Conservation (phyloP, 2,797 vertebrate genomes). For the Orestias chungarensis region DNA sequence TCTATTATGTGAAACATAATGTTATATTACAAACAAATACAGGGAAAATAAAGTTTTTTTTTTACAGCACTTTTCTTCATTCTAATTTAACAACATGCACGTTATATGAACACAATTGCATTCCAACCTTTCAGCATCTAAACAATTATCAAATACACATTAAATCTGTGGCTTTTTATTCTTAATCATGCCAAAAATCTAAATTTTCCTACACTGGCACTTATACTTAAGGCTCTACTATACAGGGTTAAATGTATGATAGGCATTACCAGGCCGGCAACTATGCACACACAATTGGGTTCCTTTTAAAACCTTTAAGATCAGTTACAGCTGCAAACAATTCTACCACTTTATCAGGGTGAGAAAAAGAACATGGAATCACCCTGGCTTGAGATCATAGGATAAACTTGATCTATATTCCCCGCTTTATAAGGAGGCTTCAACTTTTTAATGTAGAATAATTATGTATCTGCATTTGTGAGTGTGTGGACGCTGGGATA, state of each 20-base stretch:
- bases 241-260: too few relatives aligned
- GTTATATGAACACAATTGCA: not conserved
- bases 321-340: not conserved
- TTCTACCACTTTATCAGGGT: not conserved
- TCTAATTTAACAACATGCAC: not conserved
- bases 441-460: slow-evolving; percentile 28
- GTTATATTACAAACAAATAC: too few relatives aligned
- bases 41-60: too few relatives aligned
- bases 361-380: not conserved
- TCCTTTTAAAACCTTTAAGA: not conserved
- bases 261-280: too few relatives aligned
- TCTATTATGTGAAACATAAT: too few relatives aligned
- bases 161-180: not conserved
- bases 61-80: too few relatives aligned
- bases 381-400: not conserved
- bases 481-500: not conserved
- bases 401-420: not conserved
- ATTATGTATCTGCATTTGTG: not conserved
- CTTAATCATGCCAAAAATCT: not conserved
- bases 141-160: not conserved
- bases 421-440: not conserved
- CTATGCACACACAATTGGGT: not conserved
- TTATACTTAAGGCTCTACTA: not conserved
- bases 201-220: not conserved
- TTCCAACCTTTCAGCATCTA: not conserved